Evolutionary conservation across 2,113 vertebrate species (phyloP).

Genomic region (Marmota flaviventris): DNA sequence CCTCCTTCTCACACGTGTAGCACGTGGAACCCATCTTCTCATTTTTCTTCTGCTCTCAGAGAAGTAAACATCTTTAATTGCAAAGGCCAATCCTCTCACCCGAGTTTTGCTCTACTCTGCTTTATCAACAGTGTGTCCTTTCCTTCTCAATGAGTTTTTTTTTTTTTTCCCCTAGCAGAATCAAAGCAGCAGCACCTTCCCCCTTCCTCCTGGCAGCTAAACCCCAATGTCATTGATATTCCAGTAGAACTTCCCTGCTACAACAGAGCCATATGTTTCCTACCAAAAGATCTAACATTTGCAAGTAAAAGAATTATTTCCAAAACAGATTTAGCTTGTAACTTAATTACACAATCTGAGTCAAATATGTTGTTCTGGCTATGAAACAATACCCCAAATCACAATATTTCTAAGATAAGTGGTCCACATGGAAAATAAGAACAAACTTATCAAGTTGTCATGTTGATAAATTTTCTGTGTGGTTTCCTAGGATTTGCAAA

Average conservation of each 20-base stretch:
- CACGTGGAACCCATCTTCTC: background rate
- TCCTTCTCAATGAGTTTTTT: background rate
- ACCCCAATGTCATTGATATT: accelerated
- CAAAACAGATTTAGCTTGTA: background rate
- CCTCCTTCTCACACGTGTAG: background rate
- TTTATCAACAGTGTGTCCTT: background rate
- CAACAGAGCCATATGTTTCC: background rate
- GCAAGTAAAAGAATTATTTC: constrained; percentile 11
- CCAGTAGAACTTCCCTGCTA: background rate
- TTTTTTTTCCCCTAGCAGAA: background rate
- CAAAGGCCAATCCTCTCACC: background rate
- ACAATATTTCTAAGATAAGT: background rate
- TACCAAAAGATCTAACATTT: background rate
- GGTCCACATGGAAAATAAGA: background rate
- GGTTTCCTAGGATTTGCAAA: background rate
- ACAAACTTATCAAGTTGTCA: background rate
- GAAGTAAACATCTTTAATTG: background rate
- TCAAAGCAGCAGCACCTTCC: background rate
- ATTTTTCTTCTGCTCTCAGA: background rate
- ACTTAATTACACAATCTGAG: background rate
- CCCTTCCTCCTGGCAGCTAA: background rate
- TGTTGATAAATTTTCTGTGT: background rate
- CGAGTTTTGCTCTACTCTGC: background rate
- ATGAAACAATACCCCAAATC: background rate
- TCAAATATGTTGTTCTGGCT: constrained; percentile 23